phyloP scores from a whole-genome alignment of 92 coral and sea anemone genomes.

The Siderastrea radians region DNA sequence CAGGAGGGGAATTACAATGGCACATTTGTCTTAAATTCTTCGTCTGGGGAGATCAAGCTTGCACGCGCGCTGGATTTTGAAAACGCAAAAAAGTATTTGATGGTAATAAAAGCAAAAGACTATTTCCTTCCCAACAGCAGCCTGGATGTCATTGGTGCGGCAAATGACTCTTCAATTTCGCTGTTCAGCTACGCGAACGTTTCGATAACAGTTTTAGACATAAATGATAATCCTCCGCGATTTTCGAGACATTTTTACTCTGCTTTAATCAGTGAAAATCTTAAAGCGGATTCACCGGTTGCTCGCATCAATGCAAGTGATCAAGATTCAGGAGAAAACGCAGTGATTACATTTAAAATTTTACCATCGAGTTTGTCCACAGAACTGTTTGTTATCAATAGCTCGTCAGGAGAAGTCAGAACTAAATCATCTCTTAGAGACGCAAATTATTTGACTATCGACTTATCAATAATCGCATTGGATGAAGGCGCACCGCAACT shows the following conservation, averaged over 20 bases:
- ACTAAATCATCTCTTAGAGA: slow-evolving; percentile 53
- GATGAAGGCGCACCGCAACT: slow-evolving; percentile 60
- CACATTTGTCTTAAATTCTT: slow-evolving; percentile 47
- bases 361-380: background rate
- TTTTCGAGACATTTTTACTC: slow-evolving; percentile 33
- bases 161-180: slow-evolving; percentile 23
- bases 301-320: slow-evolving; percentile 52
- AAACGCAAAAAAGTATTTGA: slow-evolving; percentile 9
- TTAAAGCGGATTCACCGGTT: slow-evolving; percentile 39
- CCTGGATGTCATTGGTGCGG: background rate
- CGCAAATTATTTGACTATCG: slow-evolving; percentile 55
- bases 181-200: slow-evolving; percentile 54
- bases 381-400: slow-evolving; percentile 39
- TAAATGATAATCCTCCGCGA: slow-evolving; percentile 58
- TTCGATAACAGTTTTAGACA: slow-evolving; percentile 51
- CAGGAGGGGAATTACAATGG: slow-evolving; percentile 28
- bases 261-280: slow-evolving; percentile 41
- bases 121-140: slow-evolving; percentile 38
- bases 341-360: slow-evolving; percentile 7
- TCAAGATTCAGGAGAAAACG: slow-evolving; percentile 60
- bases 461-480: slow-evolving; percentile 25
- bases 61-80: slow-evolving; percentile 61
- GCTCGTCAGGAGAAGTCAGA: slow-evolving; percentile 42
- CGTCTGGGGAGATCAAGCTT: slow-evolving; percentile 55
- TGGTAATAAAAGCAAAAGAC: slow-evolving; percentile 60